These are phyloP conservation scores for Aythya baeri DNA, from an alignment of 2,113 vertebrate genomes.

Conservation along the genomic window DNA sequence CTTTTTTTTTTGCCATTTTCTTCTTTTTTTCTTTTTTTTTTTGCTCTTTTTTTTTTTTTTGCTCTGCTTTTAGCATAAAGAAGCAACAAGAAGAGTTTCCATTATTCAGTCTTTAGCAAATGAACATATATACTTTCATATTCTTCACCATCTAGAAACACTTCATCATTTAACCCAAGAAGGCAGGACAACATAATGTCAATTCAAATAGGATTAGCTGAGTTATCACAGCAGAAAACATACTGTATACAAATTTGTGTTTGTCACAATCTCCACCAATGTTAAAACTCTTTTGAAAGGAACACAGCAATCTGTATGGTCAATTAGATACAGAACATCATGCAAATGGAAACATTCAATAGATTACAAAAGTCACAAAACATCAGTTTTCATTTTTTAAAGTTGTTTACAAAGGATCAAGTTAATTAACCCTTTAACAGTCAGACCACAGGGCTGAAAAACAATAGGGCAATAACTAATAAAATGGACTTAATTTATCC, in stretches of 20 bases:
- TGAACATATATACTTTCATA: constrained; percentile 65
- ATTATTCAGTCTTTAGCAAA: constrained; percentile 64
- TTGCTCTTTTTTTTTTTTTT: too few relatives aligned
- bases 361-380: constrained; percentile 77
- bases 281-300: constrained; percentile 70
- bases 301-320: constrained; percentile 64
- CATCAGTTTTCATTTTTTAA: neutral
- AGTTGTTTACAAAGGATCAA: constrained; percentile 63
- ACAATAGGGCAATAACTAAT: constrained; percentile 31
- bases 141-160: constrained; percentile 73
- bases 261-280: constrained; percentile 67
- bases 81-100: constrained; percentile 68
- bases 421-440: constrained; percentile 70
- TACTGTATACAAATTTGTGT: constrained; percentile 70
- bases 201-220: constrained; percentile 67
- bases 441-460: constrained; percentile 73
- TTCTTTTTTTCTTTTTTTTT: too few relatives aligned
- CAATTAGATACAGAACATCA: constrained; percentile 66
- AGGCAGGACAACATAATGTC: constrained; percentile 69
- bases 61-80: constrained; percentile 67
- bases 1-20: neutral
- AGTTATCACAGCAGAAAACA: constrained; percentile 69
- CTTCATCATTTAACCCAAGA: constrained; percentile 70
- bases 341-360: constrained; percentile 78
- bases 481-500: constrained; percentile 50